Base-by-base conservation (phyloP, 2,797 vertebrate species). In the Platyrinchus mystaceus region DNA sequence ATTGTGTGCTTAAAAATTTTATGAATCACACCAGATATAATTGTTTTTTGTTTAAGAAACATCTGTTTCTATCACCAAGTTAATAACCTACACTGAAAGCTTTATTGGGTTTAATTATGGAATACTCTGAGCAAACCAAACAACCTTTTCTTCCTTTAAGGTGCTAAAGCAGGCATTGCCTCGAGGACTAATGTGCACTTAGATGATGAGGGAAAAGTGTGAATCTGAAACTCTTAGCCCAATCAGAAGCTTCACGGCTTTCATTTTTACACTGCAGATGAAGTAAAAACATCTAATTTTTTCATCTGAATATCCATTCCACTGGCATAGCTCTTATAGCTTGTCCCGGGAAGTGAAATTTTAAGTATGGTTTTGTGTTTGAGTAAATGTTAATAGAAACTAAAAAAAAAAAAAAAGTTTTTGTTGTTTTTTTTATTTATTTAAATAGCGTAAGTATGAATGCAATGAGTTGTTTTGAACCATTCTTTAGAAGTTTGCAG, bases 101-200 rank as follows among this genome's bases (percentile, higher is more conserved):
- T 96, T 95, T 84, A 88, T 47, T 94, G 1, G 30, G 17, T 76
- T 93, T 93, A 96, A 89, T 92, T 94, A 83, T 18, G 21, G 64
- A 93, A 82, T 89, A 71, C 58, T 68, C 32, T 66, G 26, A 93
- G 41, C 17, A 81, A 85, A 79, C 5, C n/a, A 84, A 86, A 71
- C 16, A 62, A 83, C 2, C 2, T 52, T 79, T 82, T 79, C 32
- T 77, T 53, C 21, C 43, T 75, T 66, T 77, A 79, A 91, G 41
- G 12, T 1, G 3, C 5, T 36, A 87, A 44, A 89, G 13, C 10
- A 34, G 23, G 6, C 12, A 30, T 34, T 63, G 15, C 20, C 78
- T 76, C 55, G 79, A 67, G 62, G 66, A 64, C 24, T 41, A 55
- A 63, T 7, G 4, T 46, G 30, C 27, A 10, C 24, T 93, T 49